Evolutionary conservation across 2,888 invertebrate species (phyloP), one percentile per base, ranked within the genome.

Genomic region (Thera britannica): DNA sequence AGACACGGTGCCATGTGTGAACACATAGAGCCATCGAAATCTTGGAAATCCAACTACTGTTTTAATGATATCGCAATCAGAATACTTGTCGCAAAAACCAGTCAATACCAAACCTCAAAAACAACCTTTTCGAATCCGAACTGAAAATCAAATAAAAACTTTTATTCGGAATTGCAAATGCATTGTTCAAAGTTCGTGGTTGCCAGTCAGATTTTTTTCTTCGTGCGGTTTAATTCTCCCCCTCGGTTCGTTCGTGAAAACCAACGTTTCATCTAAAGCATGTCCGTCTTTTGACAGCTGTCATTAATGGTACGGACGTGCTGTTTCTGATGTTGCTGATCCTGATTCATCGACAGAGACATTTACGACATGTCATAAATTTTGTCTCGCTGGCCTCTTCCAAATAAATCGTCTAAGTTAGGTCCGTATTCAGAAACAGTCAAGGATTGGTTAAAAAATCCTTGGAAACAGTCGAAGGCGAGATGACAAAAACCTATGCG

Each of bases 151-250:
- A 68, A 70, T 56, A 70, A 72, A 71, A 73, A 70, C 56, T 63
- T 62, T 66, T 62, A 58, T 57, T 54, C 59, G 49, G 68, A 77
- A 72, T 77, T 74, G 72, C 72, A 75, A 71, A 71, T 72, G 68
- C 74, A 72, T 72, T 72, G 74, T 72, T 74, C 70, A 67, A 75
- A 79, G 76, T 73, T 79, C 74, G 76, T 73, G 79, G 75, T 74
- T 73, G 68, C 75, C 60, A 69, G 73, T 72, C 68, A 55, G 68
- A 63, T 74, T 77, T 75, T 78, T 80, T 78, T 70, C 67, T 74
- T 71, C 67, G 48, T 74, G 72, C 60, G 74, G 72, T 77, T 77
- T 79, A 77, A 76, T 78, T 79, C 71, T 76, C 65, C 71, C 58
- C 48, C 61, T 63, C 57, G 12, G 58, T 55, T 35, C 12, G 57